phyloP scores from a whole-genome alignment of 2,797 vertebrate genomes.

The Tachyglossus aculeatus region DNA sequence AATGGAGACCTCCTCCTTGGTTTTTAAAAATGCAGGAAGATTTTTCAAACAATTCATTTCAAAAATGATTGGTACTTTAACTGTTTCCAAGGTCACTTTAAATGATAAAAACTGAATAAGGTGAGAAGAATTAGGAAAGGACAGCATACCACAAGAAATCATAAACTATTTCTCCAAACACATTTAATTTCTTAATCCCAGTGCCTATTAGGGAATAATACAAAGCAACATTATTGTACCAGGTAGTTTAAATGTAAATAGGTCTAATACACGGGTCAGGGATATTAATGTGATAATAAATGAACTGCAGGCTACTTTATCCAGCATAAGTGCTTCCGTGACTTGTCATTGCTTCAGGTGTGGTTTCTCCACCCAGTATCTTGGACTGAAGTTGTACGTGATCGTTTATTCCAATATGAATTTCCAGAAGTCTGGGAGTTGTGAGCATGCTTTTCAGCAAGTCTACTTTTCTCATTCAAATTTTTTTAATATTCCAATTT shows the following conservation, averaged over 20 bases:
- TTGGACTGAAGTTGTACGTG: not conserved
- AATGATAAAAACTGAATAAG: too few species aligned
- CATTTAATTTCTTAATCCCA: not conserved
- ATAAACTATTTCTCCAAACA: not conserved
- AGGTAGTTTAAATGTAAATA: constrained; percentile 3
- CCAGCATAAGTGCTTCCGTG: not conserved
- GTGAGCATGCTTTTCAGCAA: constrained; percentile 23
- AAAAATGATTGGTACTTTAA: too few species aligned
- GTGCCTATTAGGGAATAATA: not conserved
- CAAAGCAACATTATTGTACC: not conserved
- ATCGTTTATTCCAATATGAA: not conserved
- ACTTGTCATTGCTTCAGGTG: not conserved
- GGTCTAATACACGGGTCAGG: not conserved
- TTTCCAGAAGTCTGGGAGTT: not conserved
- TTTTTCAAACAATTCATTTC: too few species aligned
- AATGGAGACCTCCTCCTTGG: too few species aligned
- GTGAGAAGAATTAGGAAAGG: constrained; percentile 9
- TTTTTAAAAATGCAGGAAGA: too few species aligned
- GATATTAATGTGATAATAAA: too few species aligned
- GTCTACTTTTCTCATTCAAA: constrained; percentile 5
- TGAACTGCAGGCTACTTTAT: too few species aligned
- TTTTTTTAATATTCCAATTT: constrained; percentile 9
- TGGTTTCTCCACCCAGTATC: not conserved
- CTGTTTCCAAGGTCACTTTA: too few species aligned
- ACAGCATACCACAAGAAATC: not conserved